Evolutionary conservation across 2,888 invertebrate genomes (phyloP).

Genomic region (Cryptops parisi): DNA sequence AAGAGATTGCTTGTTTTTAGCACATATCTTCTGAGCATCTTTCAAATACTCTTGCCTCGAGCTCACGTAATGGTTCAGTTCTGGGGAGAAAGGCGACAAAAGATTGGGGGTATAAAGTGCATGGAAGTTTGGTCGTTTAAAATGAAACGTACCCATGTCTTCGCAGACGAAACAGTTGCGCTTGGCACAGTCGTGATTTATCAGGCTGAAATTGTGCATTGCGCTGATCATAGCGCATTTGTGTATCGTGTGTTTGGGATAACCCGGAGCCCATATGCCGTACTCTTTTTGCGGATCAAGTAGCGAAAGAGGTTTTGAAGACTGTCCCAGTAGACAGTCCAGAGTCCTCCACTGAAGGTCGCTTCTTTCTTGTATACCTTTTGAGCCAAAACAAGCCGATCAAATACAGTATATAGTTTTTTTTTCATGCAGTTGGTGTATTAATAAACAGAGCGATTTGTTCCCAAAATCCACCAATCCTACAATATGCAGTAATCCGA

Average conservation of each 20-base stretch:
- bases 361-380: not conserved
- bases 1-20: not conserved
- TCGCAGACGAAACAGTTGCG: not conserved
- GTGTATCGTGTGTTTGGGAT: not conserved
- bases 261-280: not conserved
- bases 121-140: too few species aligned
- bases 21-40: not conserved
- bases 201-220: not conserved
- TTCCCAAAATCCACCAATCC: too few species aligned
- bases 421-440: too few species aligned
- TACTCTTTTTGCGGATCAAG: not conserved
- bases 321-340: not conserved
- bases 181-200: not conserved
- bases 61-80: not conserved
- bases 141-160: not conserved
- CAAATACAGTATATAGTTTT: too few species aligned
- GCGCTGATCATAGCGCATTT: not conserved
- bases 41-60: not conserved
- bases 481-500: too few species aligned
- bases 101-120: too few species aligned
- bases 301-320: not conserved
- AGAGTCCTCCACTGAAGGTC: not conserved
- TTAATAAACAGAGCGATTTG: too few species aligned
- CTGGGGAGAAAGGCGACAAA: not conserved
- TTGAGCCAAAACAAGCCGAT: too few species aligned